Evolutionary conservation across 2,888 invertebrate genomes (phyloP), one percentile per base, ranked within the genome.

Genomic region (Leistus spinibarbis): DNA sequence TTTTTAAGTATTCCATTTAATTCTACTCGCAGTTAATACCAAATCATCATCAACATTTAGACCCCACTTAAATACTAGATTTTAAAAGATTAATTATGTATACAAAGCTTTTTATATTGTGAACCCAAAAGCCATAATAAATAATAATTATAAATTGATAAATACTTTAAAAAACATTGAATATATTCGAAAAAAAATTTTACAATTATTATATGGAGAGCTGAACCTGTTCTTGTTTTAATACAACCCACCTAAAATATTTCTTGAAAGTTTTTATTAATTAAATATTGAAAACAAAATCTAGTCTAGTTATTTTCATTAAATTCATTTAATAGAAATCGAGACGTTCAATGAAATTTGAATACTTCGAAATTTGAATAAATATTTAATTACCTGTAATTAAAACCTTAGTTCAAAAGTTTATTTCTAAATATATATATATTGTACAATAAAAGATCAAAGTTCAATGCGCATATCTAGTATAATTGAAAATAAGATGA

Each of bases 401-500:
- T 40, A 40, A 2, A 40, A 40, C 13, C 7, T 40, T 40, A 40
- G 13, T 4, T 24, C 24, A 24, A 24, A 24, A 40, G 7, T 40
- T 2, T 10, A 40, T 10, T 40, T n/a, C n/a, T n/a, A n/a, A 7
- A 40, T n/a, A 16, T 3, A 57, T 16, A 57, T 16, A 57, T 57
- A 57, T 19, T 57, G 60, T 60, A 20, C 13, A 2, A 54, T 3
- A 13, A 60, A 19, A 60, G 60, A 60, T 60, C 60, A 60, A 60
- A 60, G 60, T 22, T 20, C 3, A 19, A 19, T 4, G 3, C 17
- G 16, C 40, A 40, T 60, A 60, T n/a, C 13, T 20, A 60, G 13
- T 10, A 60, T 60, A 60, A 20, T 60, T 60, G 60, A 60, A 60
- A 60, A 60, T 3, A 22, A 60, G 60, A 60, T 60, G 60, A 60